Evolutionary conservation across 2,113 vertebrate species (phyloP), one percentile per base, ranked within the genome.

Genomic region (Proteles cristata): DNA sequence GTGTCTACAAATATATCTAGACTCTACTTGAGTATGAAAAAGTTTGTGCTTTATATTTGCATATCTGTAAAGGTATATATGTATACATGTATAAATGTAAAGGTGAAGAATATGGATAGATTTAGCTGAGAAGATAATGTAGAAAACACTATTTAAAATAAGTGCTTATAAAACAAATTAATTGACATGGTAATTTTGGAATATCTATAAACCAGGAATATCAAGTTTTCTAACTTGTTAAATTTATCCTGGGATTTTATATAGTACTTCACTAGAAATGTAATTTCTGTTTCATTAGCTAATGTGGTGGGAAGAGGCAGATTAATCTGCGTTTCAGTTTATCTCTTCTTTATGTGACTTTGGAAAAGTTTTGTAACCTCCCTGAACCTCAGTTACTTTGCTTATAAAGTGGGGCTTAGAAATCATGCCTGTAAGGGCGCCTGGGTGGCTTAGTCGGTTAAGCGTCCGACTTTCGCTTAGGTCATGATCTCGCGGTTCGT

Each of bases 221-320:
- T 96, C 1, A 77, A 50, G 10, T 88, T 96, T 95, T 92, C 39
- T 90, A 17, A 81, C 21, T 35, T 90, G 50, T 12, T 85, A 71
- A 73, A 91, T 95, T 79, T 91, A 53, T 83, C 39, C 71, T 94
- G 71, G 17, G 21, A 61, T 96, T 96, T 83, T 96, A 28, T 74
- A 1, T 79, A 91, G 43, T 82, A 68, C 11, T 88, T 90, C 14
- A 23, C 85, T 91, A 93, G 88, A 81, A 94, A 86, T 93, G 48
- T 1, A 50, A 26, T 92, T 91, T 95, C 21, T 86, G 1, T 91
- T 92, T 86, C 50, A 19, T 95, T 55, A 93, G n/a, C 15, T 39
- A 90, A 43, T 12, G 26, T 48, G 15, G 69, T 89, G 76, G 31
- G 50, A 83, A 93, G n/a, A 87, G n/a, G 21, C 39, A 43, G 25